Base-by-base conservation (phyloP, 2,888 invertebrate genomes). In the Drosophila helvetica region DNA sequence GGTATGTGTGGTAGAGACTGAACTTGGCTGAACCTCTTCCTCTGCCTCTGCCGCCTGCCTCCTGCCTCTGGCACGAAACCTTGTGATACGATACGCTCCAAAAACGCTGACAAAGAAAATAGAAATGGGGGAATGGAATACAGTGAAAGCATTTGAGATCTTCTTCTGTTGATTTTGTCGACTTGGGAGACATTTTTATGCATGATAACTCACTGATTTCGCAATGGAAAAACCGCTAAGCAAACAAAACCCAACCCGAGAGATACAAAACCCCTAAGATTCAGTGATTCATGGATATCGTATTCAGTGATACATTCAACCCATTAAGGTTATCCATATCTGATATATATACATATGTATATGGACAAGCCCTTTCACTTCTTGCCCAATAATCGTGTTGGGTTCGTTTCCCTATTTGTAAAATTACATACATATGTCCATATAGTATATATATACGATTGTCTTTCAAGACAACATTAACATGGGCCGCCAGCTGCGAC, bases 301-400 rank as follows among this genome's bases (percentile, higher is more conserved):
- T 38, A n/a, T 43, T 33, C 47, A 62, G 42, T 59, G 42, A 48
- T 38, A 27, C 64, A 52, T 47, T 58, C 38, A 45, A 9, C 10
- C 48, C 66, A 50, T 66, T 50, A 17, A 66, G 43, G 33, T 43
- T 66, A 33, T 66, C 67, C 38, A 67, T 46, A 66, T 30, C 45
- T 15, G 6, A n/a, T n/a, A n/a, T n/a, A n/a, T n/a, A n/a, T n/a
- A n/a, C n/a, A n/a, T n/a, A n/a, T n/a, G n/a, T n/a, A n/a, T n/a
- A n/a, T n/a, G n/a, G n/a, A 22, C 66, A 17, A 18, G 67, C 51
- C 68, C 80, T 72, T 77, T 72, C 66, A 75, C 69, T 77, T 69
- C 60, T 66, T 64, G 33, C 60, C 43, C 54, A 66, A 19, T 30
- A 17, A 19, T 59, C 46, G 48, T 18, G 47, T 42, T 30, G 27